phyloP scores from a whole-genome alignment of 2,888 invertebrate species.

The Eristalinus aeneus region DNA sequence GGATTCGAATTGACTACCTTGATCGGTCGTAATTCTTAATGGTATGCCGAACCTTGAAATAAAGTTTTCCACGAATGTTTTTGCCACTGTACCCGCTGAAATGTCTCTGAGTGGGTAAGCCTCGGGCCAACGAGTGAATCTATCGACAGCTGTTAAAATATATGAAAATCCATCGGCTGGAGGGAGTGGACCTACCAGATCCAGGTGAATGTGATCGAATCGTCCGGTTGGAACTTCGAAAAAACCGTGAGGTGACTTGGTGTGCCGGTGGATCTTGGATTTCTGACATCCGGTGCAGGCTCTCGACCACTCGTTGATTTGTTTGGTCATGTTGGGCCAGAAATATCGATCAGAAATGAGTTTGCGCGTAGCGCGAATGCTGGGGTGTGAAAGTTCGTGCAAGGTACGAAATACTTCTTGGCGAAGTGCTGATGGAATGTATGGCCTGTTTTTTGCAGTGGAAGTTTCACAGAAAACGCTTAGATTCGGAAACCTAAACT shows the following conservation, averaged over 20 bases:
- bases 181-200: slow-evolving; percentile 76
- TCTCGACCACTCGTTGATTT: too few species aligned
- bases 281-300: too few species aligned
- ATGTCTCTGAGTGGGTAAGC: slow-evolving; percentile 49
- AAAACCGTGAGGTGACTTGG: too few species aligned
- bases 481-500: not conserved
- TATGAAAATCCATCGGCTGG: slow-evolving; percentile 48
- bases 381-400: slow-evolving; percentile 17
- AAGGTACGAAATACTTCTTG: not conserved
- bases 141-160: slow-evolving; percentile 46
- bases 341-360: not conserved
- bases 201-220: slow-evolving; percentile 73
- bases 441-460: not conserved
- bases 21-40: slow-evolving; percentile 34
- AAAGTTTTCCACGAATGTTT: slow-evolving; percentile 44
- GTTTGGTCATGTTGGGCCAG: not conserved
- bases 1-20: slow-evolving; percentile 36
- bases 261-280: too few species aligned
- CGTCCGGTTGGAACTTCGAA: slow-evolving; percentile 25
- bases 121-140: slow-evolving; percentile 61
- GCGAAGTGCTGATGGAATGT: not conserved
- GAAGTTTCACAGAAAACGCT: slow-evolving; percentile 6
- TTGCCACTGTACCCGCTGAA: slow-evolving; percentile 39
- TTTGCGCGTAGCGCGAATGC: slow-evolving; percentile 9
- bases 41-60: slow-evolving; percentile 55